phyloP scores from a whole-genome alignment of 2,113 vertebrate species.

The Psilopsiagon aymara region DNA sequence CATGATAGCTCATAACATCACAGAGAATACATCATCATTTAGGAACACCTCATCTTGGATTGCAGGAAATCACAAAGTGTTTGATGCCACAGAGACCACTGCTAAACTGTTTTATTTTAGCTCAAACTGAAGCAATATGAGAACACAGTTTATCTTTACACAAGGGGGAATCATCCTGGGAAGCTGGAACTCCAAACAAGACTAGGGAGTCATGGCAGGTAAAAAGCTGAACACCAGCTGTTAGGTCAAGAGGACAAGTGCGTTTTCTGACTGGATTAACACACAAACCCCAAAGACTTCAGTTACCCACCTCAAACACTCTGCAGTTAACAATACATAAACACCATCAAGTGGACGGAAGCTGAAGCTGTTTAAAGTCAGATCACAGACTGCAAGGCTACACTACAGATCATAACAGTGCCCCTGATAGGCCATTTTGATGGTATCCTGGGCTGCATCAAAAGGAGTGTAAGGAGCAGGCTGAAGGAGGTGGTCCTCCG shows the following conservation, averaged over 20 bases:
- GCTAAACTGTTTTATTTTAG: not conserved
- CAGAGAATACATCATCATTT: not conserved
- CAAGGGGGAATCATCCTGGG: fast-evolving
- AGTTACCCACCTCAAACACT: not conserved
- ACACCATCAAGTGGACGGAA: not conserved
- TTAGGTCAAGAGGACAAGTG: not conserved
- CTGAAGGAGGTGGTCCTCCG: not conserved
- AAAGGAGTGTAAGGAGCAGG: not conserved
- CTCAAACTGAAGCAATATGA: not conserved
- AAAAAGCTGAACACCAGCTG: not conserved
- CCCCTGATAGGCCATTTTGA: not conserved
- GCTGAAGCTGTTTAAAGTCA: not conserved
- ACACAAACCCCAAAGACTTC: not conserved
- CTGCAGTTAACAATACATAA: not conserved
- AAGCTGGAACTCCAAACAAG: not conserved
- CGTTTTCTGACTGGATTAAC: not conserved
- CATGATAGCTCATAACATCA: not conserved
- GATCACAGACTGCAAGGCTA: not conserved
- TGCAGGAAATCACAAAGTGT: not conserved
- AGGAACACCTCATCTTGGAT: not conserved
- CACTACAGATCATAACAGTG: not conserved
- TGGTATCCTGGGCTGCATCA: not conserved
- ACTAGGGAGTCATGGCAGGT: not conserved
- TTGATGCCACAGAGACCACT: not conserved
- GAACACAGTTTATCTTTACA: not conserved